A percentile compares a stretch with the other conserved stretches of the same genome.
Conservation (phyloP, 1,140 invertebrate genomes). For the Procambarus clarkii region DNA sequence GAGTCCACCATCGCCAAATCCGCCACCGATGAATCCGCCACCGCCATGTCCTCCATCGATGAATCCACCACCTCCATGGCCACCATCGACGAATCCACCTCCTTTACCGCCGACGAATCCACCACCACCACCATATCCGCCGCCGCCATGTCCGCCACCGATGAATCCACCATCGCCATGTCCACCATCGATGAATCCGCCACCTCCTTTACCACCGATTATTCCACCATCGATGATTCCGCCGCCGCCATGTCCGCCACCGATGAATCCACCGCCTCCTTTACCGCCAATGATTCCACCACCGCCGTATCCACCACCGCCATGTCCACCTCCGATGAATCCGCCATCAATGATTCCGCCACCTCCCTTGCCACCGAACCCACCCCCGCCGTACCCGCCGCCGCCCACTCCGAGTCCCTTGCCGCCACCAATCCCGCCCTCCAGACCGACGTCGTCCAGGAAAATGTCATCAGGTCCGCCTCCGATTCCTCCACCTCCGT, state of each 20-base stretch:
- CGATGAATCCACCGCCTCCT: not conserved
- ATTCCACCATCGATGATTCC: not conserved
- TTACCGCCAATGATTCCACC: not conserved
- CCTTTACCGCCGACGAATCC: not conserved
- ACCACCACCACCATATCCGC: not conserved
- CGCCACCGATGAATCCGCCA: not conserved
- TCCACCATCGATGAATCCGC: not conserved
- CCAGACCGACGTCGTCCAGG: not conserved
- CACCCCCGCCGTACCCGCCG: not conserved
- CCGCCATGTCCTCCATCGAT: not conserved
- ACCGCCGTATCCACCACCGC: not conserved
- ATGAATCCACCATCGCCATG: not conserved
- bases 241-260: not conserved
- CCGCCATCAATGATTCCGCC: not conserved
- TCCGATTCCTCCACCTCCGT: not conserved
- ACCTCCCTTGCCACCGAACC: not conserved
- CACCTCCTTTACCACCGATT: not conserved
- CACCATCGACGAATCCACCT: not conserved
- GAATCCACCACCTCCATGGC: not conserved
- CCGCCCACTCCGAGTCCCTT: not conserved
- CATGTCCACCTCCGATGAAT: not conserved
- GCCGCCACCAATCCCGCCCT: not conserved
- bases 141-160: not conserved
- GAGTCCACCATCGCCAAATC: not conserved
- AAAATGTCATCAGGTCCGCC: not conserved